A percentile compares a stretch with the other conserved stretches of the same genome.
These are phyloP conservation scores for Hippoglossus stenolepis DNA, from an alignment of 2,113 vertebrate species.

Conservation along the genomic window DNA sequence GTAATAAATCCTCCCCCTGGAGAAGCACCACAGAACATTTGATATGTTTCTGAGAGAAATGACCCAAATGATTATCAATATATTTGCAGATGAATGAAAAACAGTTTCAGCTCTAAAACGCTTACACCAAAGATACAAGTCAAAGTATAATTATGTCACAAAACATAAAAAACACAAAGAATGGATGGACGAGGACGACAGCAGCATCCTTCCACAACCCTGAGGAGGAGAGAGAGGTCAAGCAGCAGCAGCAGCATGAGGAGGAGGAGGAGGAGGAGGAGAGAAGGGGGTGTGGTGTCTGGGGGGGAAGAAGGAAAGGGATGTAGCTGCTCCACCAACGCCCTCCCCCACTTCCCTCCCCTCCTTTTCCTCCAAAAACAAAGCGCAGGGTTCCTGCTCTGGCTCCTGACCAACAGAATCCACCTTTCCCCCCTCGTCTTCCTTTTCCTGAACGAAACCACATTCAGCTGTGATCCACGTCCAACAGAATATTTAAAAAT, in stretches of 20 bases:
- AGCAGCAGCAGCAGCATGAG: background rate
- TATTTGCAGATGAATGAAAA: background rate
- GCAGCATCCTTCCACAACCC: too few relatives aligned
- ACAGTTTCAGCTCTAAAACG: too few relatives aligned
- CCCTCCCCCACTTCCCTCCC: conserved; percentile 66
- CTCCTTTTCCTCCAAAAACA: conserved; percentile 73
- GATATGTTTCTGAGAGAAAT: too few relatives aligned
- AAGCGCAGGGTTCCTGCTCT: conserved; percentile 70
- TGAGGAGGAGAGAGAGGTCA: too few relatives aligned
- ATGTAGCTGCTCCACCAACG: conserved; percentile 68
- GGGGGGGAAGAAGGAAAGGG: conserved; percentile 66
- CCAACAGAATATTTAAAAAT: background rate
- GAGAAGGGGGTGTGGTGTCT: conserved; percentile 24
- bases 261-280: conserved; percentile 7
- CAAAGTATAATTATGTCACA: background rate
- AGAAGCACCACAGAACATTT: too few relatives aligned
- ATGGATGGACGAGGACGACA: too few relatives aligned
- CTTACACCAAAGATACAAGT: background rate
- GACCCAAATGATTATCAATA: background rate
- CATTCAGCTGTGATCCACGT: too few relatives aligned
- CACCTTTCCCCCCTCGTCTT: conserved; percentile 19
- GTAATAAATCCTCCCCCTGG: too few relatives aligned
- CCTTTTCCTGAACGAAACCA: conserved; percentile 35
- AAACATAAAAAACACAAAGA: too few relatives aligned
- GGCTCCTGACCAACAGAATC: conserved; percentile 53